Evolutionary conservation across 2,113 vertebrate species (phyloP), one percentile per base, ranked within the genome.

Genomic region (Tor tambroides): DNA sequence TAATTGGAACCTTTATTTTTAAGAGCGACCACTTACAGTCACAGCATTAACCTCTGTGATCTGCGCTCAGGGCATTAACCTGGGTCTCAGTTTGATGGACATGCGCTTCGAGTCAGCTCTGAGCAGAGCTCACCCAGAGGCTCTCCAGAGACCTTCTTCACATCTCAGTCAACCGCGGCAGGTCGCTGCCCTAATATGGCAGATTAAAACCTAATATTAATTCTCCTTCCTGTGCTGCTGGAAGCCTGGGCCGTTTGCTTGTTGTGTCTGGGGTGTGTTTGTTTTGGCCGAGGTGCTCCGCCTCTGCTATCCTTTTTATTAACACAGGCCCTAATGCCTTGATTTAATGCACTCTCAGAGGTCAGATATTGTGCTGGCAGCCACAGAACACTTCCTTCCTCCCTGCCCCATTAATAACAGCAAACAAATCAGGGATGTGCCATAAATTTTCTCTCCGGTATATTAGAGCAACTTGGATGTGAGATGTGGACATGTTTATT

Each of bases 341-440:
- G 92, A 93, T 94, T 94, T 94, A 94, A 94, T 92, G 93, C 88
- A 89, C 91, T 92, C 91, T 91, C 91, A 86, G 91, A 92, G 93
- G 92, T 94, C 94, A 94, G 91, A 93, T 91, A 92, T 93, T 89
- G 87, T 71, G 84, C 91, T 92, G 93, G 91, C 92, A 92, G 93
- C 91, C 89, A 91, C 90, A 90, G 90, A 90, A 91, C 88, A 87
- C 91, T 93, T 92, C 80, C 91, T 91, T 91, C 89, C 87, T 90
- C 89, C 77, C 89, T 84, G 89, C 90, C 86, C 89, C 91, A 90
- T 94, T 94, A 93, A 94, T 93, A 93, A 91, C 85, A 84, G 88
- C 88, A 91, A 93, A 95, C 92, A 94, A 94, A 94, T 93, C 93
- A 92, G 86, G 71, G 56, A 85, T 81, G 61, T 78, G 59, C 86